Evolutionary conservation across 2,888 invertebrate species (phyloP).

Genomic region (Ypsolopha sequella): DNA sequence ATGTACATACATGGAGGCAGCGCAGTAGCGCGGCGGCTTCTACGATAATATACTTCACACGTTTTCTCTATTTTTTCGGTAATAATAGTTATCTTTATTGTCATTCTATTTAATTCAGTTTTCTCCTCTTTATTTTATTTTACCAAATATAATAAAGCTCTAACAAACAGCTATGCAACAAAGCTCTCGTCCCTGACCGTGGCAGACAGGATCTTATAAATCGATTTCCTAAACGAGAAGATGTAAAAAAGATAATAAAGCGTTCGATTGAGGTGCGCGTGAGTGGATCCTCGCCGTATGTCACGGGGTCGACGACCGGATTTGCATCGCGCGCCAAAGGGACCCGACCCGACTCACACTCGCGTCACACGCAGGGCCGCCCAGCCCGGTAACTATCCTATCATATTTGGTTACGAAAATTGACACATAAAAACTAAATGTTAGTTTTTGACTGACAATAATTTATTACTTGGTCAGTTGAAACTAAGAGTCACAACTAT

Average conservation of each 20-base stretch:
- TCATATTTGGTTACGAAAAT: no score
- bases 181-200: background rate
- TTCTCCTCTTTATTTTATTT: no score
- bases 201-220: background rate
- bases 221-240: background rate
- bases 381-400: no score
- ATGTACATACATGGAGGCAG: no score
- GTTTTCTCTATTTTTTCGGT: background rate
- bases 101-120: background rate
- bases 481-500: no score
- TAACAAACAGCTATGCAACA: background rate
- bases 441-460: no score
- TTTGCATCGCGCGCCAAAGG: constrained; percentile 3
- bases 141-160: background rate
- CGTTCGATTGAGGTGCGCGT: background rate
- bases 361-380: no score
- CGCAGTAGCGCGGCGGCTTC: no score
- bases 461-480: no score
- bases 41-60: no score
- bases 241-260: constrained; percentile 2
- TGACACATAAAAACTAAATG: no score
- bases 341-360: background rate
- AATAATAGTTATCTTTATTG: background rate
- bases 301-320: constrained; percentile 3
- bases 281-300: background rate